Base-by-base conservation (phyloP, 2,888 invertebrate genomes). In the Parochlus steinenii region DNA sequence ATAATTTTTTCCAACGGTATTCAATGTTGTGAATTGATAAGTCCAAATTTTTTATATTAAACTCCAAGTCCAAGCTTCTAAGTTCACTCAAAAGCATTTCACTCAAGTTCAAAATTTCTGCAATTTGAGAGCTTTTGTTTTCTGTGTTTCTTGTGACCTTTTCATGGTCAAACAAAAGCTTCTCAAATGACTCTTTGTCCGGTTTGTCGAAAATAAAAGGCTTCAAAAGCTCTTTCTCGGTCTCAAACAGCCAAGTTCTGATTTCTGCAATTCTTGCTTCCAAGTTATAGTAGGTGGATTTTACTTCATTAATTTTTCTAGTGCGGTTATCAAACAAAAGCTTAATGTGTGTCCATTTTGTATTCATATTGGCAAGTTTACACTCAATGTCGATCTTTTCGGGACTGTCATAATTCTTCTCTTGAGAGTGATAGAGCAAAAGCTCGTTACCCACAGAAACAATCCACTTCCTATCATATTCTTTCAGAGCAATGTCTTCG, bases 391-490 rank as follows among this genome's bases (percentile, higher is more conserved):
- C 65, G 10, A 58, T 55, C 37, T 69, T 71, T 44, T 77, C 73
- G 2, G 57, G 53, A 17, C 62, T 62, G 3, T 69, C 64, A 31
- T 69, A 69, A 33, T 73, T 71, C 39, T 74, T 70, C 37, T 71
- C 67, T 37, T 71, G 72, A 14, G 69, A 67, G 31, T 71, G 58
- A 3, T 56, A 44, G n/a, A 68, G 64, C 8, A 74, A 60, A 30
- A 85, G 55, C 43, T 71, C 68, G 7, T 59, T 62, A 1, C 82
- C 82, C 1, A 74, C 76, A 41, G 65, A 65, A 5, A 69, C 51
- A 12, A 87, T 57, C 85, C 86, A 86, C 40, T 76, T 74, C 27
- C 74, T 71, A 52, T 86, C 85, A 4, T 74, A 67, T 51, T 78
- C 74, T 47, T 82, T 79, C 41, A 83, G 52, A 2, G 68, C 64